Conservation (phyloP, 2,113 vertebrate species). For the Oncorhynchus keta region DNA sequence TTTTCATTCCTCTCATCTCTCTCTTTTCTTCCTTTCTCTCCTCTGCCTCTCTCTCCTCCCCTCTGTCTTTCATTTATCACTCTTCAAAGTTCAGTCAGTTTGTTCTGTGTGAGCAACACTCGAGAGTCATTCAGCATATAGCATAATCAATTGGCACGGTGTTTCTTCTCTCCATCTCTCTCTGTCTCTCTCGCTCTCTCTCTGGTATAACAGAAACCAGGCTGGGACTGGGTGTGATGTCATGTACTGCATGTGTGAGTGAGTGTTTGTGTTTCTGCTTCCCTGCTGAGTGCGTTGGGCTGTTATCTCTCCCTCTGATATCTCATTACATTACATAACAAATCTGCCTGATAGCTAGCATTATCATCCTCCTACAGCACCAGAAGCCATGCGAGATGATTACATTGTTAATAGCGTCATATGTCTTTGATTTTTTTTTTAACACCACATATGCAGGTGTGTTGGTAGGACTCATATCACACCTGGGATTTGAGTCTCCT, state of each 20-base stretch:
- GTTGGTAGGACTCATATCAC: neutral
- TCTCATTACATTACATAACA: conserved; percentile 58
- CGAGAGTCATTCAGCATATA: conserved; percentile 13
- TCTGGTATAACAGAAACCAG: conserved; percentile 29
- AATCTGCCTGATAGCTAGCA: conserved; percentile 40
- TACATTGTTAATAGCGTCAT: conserved; percentile 56
- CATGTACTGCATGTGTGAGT: conserved; percentile 48
- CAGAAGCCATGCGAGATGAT: conserved; percentile 57
- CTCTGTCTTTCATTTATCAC: neutral
- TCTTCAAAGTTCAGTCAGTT: neutral
- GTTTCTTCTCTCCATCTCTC: conserved; percentile 31
- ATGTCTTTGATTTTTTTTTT: neutral
- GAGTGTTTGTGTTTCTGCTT: conserved; percentile 49
- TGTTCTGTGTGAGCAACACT: conserved; percentile 3
- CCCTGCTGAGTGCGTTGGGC: conserved; percentile 63
- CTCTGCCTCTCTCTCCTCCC: too few relatives aligned
- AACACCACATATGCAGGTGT: neutral
- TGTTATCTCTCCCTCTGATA: conserved; percentile 60
- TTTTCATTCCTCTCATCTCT: neutral
- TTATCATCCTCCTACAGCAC: conserved; percentile 21
- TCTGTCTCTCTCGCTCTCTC: conserved; percentile 53
- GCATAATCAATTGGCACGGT: conserved; percentile 58
- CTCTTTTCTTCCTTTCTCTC: neutral
- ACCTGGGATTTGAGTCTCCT: too few relatives aligned
- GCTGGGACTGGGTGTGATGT: conserved; percentile 34